These are phyloP conservation scores for Aeoliscus strigatus DNA, from an alignment of 2,797 vertebrate species.

Conservation along the genomic window DNA sequence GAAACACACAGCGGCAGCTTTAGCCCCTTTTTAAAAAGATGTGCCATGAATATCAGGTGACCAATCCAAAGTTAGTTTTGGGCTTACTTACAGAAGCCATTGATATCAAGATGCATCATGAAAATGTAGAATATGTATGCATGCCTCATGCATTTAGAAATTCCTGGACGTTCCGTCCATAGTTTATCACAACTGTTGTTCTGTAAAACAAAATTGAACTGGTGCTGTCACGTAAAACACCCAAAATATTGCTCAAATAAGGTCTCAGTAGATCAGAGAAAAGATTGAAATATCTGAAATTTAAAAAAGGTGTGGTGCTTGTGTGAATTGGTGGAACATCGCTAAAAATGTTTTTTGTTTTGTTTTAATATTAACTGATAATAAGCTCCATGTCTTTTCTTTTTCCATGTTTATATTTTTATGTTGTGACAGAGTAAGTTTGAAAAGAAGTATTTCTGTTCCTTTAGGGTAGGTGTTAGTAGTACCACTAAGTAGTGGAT, in stretches of 20 bases:
- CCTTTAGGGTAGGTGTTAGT: conserved; percentile 24
- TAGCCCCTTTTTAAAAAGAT: background rate
- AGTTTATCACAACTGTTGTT: conserved; percentile 1
- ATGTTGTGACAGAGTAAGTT: conserved; percentile 25
- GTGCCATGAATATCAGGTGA: conserved; percentile 8
- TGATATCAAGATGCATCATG: background rate
- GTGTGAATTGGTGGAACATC: background rate
- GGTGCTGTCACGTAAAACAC: conserved; percentile 1
- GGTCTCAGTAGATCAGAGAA: conserved; percentile 3
- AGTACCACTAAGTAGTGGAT: conserved; percentile 14
- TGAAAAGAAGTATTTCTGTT: conserved; percentile 22
- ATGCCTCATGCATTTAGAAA: conserved; percentile 13
- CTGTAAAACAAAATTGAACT: background rate
- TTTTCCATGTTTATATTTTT: conserved; percentile 30
- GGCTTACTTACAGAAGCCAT: background rate
- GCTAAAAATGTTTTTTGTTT: too few species aligned
- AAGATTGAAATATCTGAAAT: conserved; percentile 1
- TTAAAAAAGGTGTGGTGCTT: background rate
- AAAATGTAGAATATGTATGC: conserved; percentile 3
- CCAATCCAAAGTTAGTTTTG: background rate
- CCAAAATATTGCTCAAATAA: conserved; percentile 3
- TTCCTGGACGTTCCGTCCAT: background rate
- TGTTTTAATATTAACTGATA: conserved; percentile 25
- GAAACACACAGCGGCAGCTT: conserved; percentile 5
- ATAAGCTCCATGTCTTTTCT: conserved; percentile 7